Percentiles rank a stretch among this genome's conserved stretches.
Conservation (phyloP, 2,888 invertebrate genomes). For the Meteorus colon region DNA sequence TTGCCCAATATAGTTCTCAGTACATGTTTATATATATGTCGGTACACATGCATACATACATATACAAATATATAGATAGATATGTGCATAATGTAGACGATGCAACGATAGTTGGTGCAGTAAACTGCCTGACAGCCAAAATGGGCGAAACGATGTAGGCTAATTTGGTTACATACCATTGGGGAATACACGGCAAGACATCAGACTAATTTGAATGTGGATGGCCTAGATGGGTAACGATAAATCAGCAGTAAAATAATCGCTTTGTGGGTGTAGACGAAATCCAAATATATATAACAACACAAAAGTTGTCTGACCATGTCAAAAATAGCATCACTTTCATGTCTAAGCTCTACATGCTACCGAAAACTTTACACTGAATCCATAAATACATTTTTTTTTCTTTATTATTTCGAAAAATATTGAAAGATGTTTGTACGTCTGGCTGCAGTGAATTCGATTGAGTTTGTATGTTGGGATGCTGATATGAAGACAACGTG, state of each 20-base stretch:
- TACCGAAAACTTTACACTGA: not conserved
- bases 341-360: not conserved
- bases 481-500: constrained; percentile 21
- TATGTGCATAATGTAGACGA: not conserved
- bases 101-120: constrained; percentile 20
- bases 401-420: not conserved
- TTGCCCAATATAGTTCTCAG: constrained; percentile 2
- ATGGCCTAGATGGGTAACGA: constrained; percentile 18
- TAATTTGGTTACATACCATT: constrained; percentile 37
- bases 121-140: constrained; percentile 36
- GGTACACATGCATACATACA: not conserved
- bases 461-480: constrained; percentile 14
- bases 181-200: constrained; percentile 30
- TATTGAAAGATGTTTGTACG: constrained; percentile 22
- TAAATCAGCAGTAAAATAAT: constrained; percentile 15
- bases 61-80: constrained; percentile 1
- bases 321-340: not conserved
- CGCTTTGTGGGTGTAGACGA: not conserved
- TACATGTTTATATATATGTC: too few relatives aligned
- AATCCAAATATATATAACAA: not conserved
- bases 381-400: not conserved
- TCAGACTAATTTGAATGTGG: constrained; percentile 25
- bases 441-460: constrained; percentile 19
- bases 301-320: not conserved
- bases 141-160: constrained; percentile 26